These are phyloP conservation scores for Colinus virginianus DNA, from an alignment of 2,113 vertebrate genomes.

Conservation along the genomic window DNA sequence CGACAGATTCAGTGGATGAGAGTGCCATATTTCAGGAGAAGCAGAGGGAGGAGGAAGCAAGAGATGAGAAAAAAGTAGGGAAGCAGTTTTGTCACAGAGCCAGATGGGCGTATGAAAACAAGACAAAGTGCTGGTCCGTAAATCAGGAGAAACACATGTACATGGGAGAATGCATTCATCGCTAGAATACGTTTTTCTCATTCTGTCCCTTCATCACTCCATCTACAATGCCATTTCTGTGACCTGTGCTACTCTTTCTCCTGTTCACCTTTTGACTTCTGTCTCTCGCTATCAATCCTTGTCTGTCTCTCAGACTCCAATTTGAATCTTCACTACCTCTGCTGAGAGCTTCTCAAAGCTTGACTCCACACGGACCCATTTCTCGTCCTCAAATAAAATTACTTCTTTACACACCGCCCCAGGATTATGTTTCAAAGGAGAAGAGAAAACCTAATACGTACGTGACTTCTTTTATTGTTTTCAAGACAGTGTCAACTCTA, in stretches of 20 bases:
- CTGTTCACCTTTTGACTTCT: background rate
- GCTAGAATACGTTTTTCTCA: background rate
- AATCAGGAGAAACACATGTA: background rate
- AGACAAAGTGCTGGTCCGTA: background rate
- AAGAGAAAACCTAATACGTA: conserved; percentile 17
- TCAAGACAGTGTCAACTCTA: background rate
- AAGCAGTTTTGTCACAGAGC: background rate
- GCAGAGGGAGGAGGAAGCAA: background rate
- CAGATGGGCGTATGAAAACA: background rate
- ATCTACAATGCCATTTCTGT: accelerated
- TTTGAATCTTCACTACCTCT: background rate
- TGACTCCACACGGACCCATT: background rate
- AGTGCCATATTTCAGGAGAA: background rate
- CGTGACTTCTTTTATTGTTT: conserved; percentile 33
- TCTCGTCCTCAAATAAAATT: conserved; percentile 36
- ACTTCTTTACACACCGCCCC: conserved; percentile 31
- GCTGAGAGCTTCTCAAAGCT: background rate
- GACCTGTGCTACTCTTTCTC: background rate
- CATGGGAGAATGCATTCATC: background rate
- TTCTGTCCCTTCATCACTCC: background rate
- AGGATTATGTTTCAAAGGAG: conserved; percentile 39
- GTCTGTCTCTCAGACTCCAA: background rate
- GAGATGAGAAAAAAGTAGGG: background rate
- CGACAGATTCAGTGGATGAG: background rate
- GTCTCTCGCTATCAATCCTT: background rate